Evolutionary conservation across 2,797 vertebrate genomes (phyloP), one percentile per base, ranked within the genome.

Genomic region (Phoxinus dragarum): DNA sequence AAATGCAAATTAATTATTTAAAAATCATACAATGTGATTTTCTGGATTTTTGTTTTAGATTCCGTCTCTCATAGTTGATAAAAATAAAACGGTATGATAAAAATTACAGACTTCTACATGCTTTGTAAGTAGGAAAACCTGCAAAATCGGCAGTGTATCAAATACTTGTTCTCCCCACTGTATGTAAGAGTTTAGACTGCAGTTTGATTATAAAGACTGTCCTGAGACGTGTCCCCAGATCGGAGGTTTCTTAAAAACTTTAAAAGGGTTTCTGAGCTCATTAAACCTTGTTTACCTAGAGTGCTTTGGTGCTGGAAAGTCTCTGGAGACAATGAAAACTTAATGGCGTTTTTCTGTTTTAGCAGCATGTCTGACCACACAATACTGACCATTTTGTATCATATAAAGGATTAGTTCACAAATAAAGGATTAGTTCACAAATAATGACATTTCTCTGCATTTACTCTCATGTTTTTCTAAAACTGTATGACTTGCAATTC

Each of bases 171-270:
- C 27, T 27, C 27, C 27, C 27, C 27, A 27, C 27, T 27, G 27
- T 27, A 56, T 84, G 14, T 27, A 42, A 14, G 31, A 72, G 76
- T 72, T 79, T 49, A 79, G 40, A 34, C 67, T 78, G 54, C 49
- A 71, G 66, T 71, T 79, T 69, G 66, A 84, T 78, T 78, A 71
- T 19, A 68, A 66, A 49, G 8, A 75, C 42, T 44, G 34, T 52
- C 71, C 49, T 14, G 74, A 54, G n/a, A 19, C 2, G 4, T 3
- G 31, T 78, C 38, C 59, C 66, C 16, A 21, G 52, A 69, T 61
- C 16, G 3, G 31, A 44, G 31, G 67, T 79, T 72, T 67, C 14
- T 31, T 75, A 5, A 76, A 74, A 31, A 36, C 19, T 42, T 54
- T 36, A 23, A 36, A 47, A 23, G 64, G 8, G 12, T 21, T 66